Evolutionary conservation across 2,113 vertebrate species (phyloP).

Genomic region (Lepidothrix coronata): DNA sequence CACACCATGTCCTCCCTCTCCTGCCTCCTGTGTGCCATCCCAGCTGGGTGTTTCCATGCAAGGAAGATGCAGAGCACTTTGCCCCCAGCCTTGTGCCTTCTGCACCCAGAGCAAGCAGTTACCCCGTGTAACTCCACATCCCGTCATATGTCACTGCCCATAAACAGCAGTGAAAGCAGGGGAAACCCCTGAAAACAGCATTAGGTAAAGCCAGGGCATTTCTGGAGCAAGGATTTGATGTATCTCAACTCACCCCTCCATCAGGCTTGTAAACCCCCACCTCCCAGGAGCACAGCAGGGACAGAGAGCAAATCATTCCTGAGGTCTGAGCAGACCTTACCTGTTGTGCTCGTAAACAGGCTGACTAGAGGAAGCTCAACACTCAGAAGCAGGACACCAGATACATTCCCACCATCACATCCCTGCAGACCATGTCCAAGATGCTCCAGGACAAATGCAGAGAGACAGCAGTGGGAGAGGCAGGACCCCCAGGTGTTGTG

Average conservation of each 20-base stretch:
- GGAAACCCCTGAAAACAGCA: neutral
- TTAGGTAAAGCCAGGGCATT: neutral
- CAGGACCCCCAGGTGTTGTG: accelerated
- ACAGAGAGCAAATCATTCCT: accelerated
- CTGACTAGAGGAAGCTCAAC: accelerated
- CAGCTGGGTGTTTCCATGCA: accelerated
- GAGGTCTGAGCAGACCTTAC: neutral
- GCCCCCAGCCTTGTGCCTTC: neutral
- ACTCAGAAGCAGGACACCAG: neutral
- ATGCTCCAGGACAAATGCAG: accelerated
- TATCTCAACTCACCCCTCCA: neutral
- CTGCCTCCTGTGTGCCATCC: accelerated
- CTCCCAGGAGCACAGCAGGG: neutral
- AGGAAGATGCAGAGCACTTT: neutral
- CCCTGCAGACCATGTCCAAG: accelerated
- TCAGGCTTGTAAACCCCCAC: accelerated
- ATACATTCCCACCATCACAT: accelerated
- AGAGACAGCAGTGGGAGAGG: neutral
- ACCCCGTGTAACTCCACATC: accelerated
- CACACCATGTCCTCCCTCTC: neutral
- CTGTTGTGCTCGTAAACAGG: neutral
- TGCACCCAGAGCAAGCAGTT: neutral
- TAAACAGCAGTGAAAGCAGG: neutral
- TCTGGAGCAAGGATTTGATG: neutral
- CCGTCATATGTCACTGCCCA: accelerated